Percentiles rank a stretch among this genome's conserved stretches.
phyloP scores from a whole-genome alignment of 2,113 vertebrate species.

The Heterotilapia buettikoferi region DNA sequence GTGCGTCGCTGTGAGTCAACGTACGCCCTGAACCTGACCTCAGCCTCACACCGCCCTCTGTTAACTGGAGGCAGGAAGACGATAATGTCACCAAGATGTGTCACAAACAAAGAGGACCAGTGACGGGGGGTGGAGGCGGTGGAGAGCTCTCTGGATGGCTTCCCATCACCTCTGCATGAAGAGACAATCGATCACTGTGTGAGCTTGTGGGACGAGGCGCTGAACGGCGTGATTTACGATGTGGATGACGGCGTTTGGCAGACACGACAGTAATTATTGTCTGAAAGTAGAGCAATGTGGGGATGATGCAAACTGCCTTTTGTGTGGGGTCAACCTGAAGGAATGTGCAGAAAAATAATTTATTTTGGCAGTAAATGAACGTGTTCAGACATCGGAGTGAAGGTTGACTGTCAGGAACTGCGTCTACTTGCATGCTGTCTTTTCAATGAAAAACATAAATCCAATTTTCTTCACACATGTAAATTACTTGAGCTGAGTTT shows the following conservation, averaged over 20 bases:
- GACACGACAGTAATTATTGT: not conserved
- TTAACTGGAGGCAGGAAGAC: conserved; percentile 40
- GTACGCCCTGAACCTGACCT: conserved; percentile 29
- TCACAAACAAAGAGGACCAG: conserved; percentile 24
- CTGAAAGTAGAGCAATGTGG: not conserved
- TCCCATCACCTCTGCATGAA: not conserved
- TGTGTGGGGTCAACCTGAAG: not conserved
- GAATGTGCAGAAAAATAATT: not conserved
- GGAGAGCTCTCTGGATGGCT: not conserved
- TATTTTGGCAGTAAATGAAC: not conserved
- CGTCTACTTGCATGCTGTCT: not conserved
- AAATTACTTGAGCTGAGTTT: not conserved
- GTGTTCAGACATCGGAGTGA: not conserved
- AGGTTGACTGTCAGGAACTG: not conserved
- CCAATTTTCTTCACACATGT: not conserved
- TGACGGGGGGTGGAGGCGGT: not conserved
- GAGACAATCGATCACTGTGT: conserved; percentile 11
- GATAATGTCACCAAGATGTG: conserved; percentile 59
- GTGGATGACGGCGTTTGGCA: not conserved
- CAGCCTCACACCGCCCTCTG: not conserved
- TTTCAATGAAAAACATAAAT: not conserved
- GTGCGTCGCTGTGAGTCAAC: not conserved
- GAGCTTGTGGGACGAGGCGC: not conserved
- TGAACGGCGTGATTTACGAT: conserved; percentile 24
- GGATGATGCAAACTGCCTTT: not conserved